Evolutionary conservation across 2,888 invertebrate genomes (phyloP), one percentile per base, ranked within the genome.

Genomic region (Papilio gigon): DNA sequence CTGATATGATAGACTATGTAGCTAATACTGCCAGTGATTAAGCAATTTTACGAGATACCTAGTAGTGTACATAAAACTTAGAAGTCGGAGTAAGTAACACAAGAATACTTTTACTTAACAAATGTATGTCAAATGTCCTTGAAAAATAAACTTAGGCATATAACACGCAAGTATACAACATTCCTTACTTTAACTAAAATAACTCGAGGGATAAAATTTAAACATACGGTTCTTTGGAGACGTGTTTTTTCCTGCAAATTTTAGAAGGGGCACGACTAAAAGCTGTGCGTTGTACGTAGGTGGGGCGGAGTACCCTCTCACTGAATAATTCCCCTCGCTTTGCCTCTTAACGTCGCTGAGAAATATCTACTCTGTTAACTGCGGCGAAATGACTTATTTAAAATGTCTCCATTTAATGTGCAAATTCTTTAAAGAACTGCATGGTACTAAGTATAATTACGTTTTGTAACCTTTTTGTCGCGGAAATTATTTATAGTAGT

Each of bases 311-410:
- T 61, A 44, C 65, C 50, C 61, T 61, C 61, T 65, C 22, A 69
- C 30, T 65, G 65, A 65, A 69, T 63, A 62, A 68, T 69, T 69
- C 61, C 64, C 37, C 30, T 40, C 62, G 42, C 37, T 60, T 44
- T 40, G 6, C 64, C 65, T 68, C 68, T 65, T 50, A 59, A 64
- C 37, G 50, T 68, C 47, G 27, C 58, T 9, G 14, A 42, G 44
- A 27, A 64, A 64, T 68, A 47, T 12, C 47, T 47, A 58, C 44
- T 59, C 40, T 20, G 50, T 59, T 64, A 37, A 50, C 50, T 30
- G 59, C 37, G 37, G 35, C 33, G 14, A 44, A 64, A 59, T 58
- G 35, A 68, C 59, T 59, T 47, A 68, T 56, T 42, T 56, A 27
- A 65, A 65, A 65, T 42, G 65, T 25, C 40, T 42, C 33, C n/a